Evolutionary conservation across 2,888 invertebrate species (phyloP).

Genomic region (Thelaira solivaga): DNA sequence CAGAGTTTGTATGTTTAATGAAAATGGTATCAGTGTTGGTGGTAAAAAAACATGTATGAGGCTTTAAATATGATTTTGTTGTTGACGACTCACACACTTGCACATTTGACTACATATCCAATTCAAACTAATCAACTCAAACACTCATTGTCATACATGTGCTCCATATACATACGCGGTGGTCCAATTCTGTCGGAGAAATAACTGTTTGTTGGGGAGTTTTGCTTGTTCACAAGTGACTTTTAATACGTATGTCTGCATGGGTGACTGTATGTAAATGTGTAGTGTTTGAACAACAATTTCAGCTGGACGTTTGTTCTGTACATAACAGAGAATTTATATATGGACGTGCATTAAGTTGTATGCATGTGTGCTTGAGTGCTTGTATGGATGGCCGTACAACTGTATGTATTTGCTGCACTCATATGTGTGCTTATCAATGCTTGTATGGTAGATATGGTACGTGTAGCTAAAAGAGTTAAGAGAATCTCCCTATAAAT

Average conservation of each 20-base stretch:
- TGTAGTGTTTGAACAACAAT: background rate
- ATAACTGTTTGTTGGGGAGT: constrained; percentile 46
- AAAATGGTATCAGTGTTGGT: constrained; percentile 1
- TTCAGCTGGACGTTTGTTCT: constrained; percentile 20
- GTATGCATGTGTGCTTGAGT: no score
- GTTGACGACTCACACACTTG: background rate
- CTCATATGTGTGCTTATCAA: background rate
- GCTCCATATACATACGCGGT: constrained; percentile 5
- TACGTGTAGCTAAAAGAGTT: constrained; percentile 1
- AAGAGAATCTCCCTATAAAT: constrained; percentile 16
- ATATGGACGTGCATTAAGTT: background rate
- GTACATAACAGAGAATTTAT: background rate
- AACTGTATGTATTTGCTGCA: background rate
- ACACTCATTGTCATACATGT: background rate
- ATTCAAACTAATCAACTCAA: background rate
- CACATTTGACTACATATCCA: background rate
- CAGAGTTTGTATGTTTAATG: no score
- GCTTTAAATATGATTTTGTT: background rate
- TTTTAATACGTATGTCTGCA: constrained; percentile 19
- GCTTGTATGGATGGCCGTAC: background rate
- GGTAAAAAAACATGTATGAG: background rate
- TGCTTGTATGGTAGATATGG: background rate
- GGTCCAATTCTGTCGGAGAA: constrained; percentile 43
- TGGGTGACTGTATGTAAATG: background rate
- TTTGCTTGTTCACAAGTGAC: constrained; percentile 40